These are phyloP conservation scores for Amphimedon queenslandica DNA, from an alignment of 37 sponge, comb jelly and placozoan genomes.

Conservation along the genomic window DNA sequence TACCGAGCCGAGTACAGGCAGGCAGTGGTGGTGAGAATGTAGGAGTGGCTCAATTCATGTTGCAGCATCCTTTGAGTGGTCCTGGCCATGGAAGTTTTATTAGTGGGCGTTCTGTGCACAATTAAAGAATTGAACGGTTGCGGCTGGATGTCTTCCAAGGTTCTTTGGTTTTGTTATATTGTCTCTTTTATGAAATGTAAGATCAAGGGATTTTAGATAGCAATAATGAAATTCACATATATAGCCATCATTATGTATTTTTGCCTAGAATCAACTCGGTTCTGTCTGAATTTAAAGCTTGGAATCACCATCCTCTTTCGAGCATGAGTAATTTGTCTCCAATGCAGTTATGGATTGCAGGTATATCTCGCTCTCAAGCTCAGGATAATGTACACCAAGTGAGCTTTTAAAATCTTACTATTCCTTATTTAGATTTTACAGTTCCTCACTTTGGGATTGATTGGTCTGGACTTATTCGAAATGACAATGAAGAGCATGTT, in stretches of 20 bases:
- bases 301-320: neutral
- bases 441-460: slow-evolving; percentile 1
- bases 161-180: slow-evolving; percentile 12
- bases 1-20: slow-evolving; percentile 36
- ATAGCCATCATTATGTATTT: slow-evolving; percentile 45
- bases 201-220: slow-evolving; percentile 7
- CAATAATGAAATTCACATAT: slow-evolving; percentile 23
- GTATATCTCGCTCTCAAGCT: neutral
- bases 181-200: slow-evolving; percentile 40
- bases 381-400: slow-evolving; percentile 2
- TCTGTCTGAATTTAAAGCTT: too few species aligned
- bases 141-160: slow-evolving; percentile 44
- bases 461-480: slow-evolving; percentile 12
- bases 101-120: slow-evolving; percentile 51
- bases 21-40: slow-evolving; percentile 62
- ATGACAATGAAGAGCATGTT: neutral
- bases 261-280: slow-evolving; percentile 46
- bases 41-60: slow-evolving; percentile 42
- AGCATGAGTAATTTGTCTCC: neutral
- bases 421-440: neutral
- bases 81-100: slow-evolving; percentile 19
- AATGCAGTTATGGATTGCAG: neutral
- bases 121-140: slow-evolving; percentile 56
- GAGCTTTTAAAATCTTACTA: too few species aligned
- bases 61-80: slow-evolving; percentile 31